Evolutionary conservation across 2,797 vertebrate genomes (phyloP).

Genomic region (Sebastes iracundus): DNA sequence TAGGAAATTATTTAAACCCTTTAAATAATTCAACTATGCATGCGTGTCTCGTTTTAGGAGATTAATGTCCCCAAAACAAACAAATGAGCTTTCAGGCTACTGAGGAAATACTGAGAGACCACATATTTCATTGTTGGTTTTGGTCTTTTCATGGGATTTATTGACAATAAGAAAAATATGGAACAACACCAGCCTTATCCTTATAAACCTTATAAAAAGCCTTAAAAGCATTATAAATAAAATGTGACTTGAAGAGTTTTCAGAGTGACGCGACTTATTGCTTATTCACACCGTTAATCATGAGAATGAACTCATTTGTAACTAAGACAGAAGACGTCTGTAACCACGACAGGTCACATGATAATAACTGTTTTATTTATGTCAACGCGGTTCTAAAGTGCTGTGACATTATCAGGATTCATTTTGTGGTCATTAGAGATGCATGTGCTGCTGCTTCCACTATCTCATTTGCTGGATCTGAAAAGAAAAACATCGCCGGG

Average conservation of each 20-base stretch:
- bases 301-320: not conserved
- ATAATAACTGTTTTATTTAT: not conserved
- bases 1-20: not conserved
- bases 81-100: not conserved
- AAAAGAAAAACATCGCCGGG: not conserved
- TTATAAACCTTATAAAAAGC: not conserved
- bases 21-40: not conserved
- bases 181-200: not conserved
- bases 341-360: not conserved
- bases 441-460: conserved; percentile 1
- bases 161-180: not conserved
- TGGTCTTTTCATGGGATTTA: not conserved
- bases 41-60: not conserved
- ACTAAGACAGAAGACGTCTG: not conserved
- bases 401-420: not conserved
- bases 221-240: not conserved
- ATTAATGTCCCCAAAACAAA: not conserved
- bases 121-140: not conserved
- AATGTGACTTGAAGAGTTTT: not conserved
- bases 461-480: conserved; percentile 20
- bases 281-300: not conserved
- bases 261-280: not conserved
- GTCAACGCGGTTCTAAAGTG: not conserved
- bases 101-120: not conserved
- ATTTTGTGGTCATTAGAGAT: not conserved